Conservation (phyloP, 2,888 invertebrate species). For the Dichetophora obliterata region DNA sequence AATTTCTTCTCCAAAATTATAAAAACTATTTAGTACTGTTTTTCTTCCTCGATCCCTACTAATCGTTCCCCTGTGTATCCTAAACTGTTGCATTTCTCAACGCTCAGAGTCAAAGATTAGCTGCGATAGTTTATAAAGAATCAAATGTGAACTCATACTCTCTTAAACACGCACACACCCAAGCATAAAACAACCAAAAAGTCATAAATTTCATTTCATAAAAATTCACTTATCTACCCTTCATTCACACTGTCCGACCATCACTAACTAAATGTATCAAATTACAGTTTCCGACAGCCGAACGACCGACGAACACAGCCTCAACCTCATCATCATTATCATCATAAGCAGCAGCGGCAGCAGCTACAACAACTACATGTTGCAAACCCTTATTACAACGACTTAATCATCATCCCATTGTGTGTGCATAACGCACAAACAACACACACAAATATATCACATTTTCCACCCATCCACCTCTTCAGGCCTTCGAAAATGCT, state of each 20-base stretch:
- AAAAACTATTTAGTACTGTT: no score
- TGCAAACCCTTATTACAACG: conserved; percentile 54
- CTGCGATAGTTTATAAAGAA: not conserved
- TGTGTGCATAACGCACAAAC: conserved; percentile 48
- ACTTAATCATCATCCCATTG: conserved; percentile 59
- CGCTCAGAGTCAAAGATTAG: not conserved
- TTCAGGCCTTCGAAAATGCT: not conserved
- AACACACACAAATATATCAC: not conserved
- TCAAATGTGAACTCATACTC: not conserved
- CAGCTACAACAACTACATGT: conserved; percentile 41
- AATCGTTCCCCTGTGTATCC: not conserved
- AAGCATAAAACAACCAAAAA: not conserved
- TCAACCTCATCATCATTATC: not conserved
- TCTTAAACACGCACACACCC: not conserved
- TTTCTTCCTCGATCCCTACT: no score
- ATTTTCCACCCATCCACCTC: not conserved
- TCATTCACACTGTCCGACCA: not conserved
- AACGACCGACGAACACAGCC: conserved; percentile 5
- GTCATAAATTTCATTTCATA: conserved; percentile 25
- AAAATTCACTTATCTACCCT: conserved; percentile 36
- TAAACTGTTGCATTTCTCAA: not conserved
- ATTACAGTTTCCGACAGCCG: conserved; percentile 35
- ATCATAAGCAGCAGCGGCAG: conserved; percentile 35
- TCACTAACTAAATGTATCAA: conserved; percentile 37
- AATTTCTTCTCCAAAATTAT: no score